Percentiles rank a stretch among this genome's conserved stretches.
Conservation (phyloP, 2,888 invertebrate genomes). For the Elmis aenea region DNA sequence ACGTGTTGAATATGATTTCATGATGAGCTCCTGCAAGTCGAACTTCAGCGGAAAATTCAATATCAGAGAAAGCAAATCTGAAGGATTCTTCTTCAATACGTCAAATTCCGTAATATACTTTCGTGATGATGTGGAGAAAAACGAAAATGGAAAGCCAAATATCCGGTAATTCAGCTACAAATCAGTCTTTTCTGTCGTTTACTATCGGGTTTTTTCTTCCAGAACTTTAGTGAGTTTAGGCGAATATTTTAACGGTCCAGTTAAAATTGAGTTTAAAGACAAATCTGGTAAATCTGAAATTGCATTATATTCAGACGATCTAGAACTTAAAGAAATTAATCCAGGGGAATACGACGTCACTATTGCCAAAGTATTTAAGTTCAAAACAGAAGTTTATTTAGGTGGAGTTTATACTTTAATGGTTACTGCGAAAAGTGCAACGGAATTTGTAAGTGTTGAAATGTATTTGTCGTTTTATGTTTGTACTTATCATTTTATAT, state of each 20-base stretch:
- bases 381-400: constrained; percentile 42
- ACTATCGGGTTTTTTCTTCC: constrained; percentile 17
- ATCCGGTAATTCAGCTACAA: constrained; percentile 48
- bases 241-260: neutral
- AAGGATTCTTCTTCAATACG: constrained; percentile 20
- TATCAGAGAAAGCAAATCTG: constrained; percentile 14
- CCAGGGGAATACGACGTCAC: no score
- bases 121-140: constrained; percentile 51
- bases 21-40: neutral
- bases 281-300: no score
- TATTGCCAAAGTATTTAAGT: no score
- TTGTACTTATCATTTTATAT: no score
- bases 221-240: constrained; percentile 17
- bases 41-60: neutral
- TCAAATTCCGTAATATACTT: constrained; percentile 27
- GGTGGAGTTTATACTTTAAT: constrained; percentile 66
- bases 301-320: no score
- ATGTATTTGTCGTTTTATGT: neutral
- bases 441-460: constrained; percentile 40
- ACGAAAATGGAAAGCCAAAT: constrained; percentile 53
- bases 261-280: no score
- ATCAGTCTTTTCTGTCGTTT: constrained; percentile 36
- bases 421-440: constrained; percentile 43
- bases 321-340: no score
- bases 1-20: neutral